Evolutionary conservation across 53 echinoderm and acorn worm genomes (phyloP), one percentile per base, ranked within the genome.

Genomic region (Stichopus horrens): DNA sequence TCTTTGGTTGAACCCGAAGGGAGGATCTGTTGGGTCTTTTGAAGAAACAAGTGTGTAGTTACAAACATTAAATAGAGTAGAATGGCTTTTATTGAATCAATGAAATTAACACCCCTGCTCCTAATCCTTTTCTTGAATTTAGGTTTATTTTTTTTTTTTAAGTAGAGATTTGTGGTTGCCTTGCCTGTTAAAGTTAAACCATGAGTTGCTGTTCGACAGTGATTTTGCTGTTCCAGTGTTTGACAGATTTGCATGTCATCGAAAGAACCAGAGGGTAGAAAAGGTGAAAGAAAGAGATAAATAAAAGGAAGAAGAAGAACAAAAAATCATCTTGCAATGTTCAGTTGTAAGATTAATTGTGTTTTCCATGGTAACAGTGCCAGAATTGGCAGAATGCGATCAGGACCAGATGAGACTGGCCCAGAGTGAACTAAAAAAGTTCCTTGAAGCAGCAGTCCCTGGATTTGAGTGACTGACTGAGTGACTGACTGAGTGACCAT

Each of bases 1-100:
- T 77, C 78, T 78, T 78, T 78, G 55, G 78, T 52, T 78, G 78
- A 52, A 78, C 54, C 78, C 78, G 14, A 78, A 53, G 16, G 53
- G 78, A 53, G 55, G 55, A 53, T 37, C 18, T 13, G 63, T 13
- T 63, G 10, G 63, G 63, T 5, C 55, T 53, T 8, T 7, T 78
- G 78, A 78, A 52, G 78, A 78, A 37, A 78, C 55, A 78, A 78
- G 78, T 55, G 23, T 78, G 52, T 63, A 63, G 63, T n/a, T 55
- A 52, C 23, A 51, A 78, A 78, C 52, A 53, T 78, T 78, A 78
- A 78, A 78, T 55, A 78, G 55, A 53, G 52, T 53, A 78, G 78
- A 78, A 78, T 16, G 53, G 78, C 53, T 53, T 54, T 9, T n/a
- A n/a, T 78, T 55, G 53, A 55, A 78, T 53, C 55, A 55, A 78